A percentile compares a stretch with the other conserved stretches of the same genome.
These are phyloP conservation scores for Sarcophaga variegata DNA, from an alignment of 2,888 invertebrate species.

Conservation along the genomic window DNA sequence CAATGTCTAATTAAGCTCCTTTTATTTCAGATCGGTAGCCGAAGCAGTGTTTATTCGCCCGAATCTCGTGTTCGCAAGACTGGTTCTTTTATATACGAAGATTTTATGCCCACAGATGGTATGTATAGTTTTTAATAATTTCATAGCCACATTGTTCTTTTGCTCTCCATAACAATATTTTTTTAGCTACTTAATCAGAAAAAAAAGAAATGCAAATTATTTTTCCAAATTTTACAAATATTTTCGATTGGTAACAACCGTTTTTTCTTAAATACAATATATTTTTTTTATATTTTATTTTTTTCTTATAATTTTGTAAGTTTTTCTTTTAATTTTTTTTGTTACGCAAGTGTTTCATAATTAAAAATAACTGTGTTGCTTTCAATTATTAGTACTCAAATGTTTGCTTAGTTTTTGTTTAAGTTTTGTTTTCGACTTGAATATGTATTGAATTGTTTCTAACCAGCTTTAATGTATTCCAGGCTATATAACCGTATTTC, in stretches of 20 bases:
- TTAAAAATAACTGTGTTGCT: conserved; percentile 29
- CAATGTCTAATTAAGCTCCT: neutral
- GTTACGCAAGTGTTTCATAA: conserved; percentile 1
- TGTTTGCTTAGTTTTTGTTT: conserved; percentile 45
- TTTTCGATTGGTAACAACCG: conserved; percentile 40
- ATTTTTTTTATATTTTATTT: conserved; percentile 57
- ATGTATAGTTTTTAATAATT: conserved; percentile 77
- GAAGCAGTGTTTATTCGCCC: conserved; percentile 99
- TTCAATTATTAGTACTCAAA: conserved; percentile 33
- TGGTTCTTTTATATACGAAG: conserved; percentile 99
- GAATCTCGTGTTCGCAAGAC: conserved; percentile 97
- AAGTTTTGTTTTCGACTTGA: conserved; percentile 29
- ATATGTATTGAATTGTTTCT: conserved; percentile 10
- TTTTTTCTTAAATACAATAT: conserved; percentile 25
- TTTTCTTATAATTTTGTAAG: conserved; percentile 29
- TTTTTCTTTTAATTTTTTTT: conserved; percentile 12
- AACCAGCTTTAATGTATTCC: conserved; percentile 17
- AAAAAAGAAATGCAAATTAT: conserved; percentile 26
- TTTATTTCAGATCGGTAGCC: conserved; percentile 92
- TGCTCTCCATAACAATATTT: conserved; percentile 51
- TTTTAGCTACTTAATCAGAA: conserved; percentile 44
- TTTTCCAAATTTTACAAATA: conserved; percentile 40
- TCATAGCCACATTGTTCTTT: conserved; percentile 19
- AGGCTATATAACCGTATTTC: neutral
- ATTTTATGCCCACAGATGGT: conserved; percentile 99